phyloP scores from a whole-genome alignment of 2,888 invertebrate genomes.

The Megastigmus dorsalis region DNA sequence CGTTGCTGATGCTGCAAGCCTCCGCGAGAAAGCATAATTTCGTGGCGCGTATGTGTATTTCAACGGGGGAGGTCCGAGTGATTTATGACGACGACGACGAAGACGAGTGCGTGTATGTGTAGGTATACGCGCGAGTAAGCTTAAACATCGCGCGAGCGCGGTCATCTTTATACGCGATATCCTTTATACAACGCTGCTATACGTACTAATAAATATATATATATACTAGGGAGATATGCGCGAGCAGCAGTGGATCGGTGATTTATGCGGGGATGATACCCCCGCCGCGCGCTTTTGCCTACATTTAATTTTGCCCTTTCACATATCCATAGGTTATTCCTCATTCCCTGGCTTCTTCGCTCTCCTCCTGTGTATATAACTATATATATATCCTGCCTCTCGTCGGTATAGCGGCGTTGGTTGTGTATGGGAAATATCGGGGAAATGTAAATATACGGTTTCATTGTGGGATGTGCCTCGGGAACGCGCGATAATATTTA shows the following conservation, averaged over 20 bases:
- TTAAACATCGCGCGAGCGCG: not conserved
- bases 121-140: no score
- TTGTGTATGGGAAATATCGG: constrained; percentile 47
- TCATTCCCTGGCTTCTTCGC: no score
- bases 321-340: not conserved
- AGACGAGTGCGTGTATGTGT: no score
- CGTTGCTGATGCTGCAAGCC: no score
- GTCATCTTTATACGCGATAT: constrained; percentile 14
- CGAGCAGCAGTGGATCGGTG: not conserved
- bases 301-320: constrained; percentile 35
- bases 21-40: constrained; percentile 10
- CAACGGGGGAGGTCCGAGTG: not conserved
- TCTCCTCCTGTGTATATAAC: no score
- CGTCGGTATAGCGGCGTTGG: no score
- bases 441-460: not conserved
- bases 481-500: constrained; percentile 34
- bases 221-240: not conserved
- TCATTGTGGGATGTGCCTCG: constrained; percentile 21
- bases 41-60: not conserved
- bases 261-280: constrained; percentile 19
- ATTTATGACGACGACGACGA: no score
- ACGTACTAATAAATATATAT: no score
- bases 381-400: no score
- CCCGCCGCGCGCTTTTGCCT: not conserved
- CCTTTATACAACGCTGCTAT: no score